Evolutionary conservation across 53 echinoderm and acorn worm genomes (phyloP).

Genomic region (Zoroaster sp.): DNA sequence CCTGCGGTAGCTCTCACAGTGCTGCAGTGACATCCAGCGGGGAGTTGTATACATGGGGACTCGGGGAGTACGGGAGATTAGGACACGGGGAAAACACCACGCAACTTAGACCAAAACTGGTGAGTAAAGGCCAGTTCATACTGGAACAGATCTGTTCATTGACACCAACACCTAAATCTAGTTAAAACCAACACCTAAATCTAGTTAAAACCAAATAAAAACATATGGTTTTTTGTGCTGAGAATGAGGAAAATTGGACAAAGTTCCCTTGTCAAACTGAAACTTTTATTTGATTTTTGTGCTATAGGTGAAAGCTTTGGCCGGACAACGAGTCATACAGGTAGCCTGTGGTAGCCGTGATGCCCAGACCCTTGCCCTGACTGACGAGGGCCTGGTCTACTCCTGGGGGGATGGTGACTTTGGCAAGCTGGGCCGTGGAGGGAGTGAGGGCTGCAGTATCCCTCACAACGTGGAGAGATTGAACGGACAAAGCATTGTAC

Average conservation of each 20-base stretch:
- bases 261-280: no score
- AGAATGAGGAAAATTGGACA: no score
- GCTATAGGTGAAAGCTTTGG: constrained; percentile 79
- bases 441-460: constrained; percentile 89
- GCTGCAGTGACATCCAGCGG: constrained; percentile 89
- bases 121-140: no score
- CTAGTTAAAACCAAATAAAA: no score
- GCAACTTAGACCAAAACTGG: constrained; percentile 91
- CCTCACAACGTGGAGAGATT: constrained; percentile 95
- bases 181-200: no score
- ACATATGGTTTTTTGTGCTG: no score
- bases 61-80: constrained; percentile 91
- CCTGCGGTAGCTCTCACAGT: constrained; percentile 96
- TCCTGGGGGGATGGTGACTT: constrained; percentile 99
- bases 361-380: constrained; percentile 90
- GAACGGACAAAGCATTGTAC: constrained; percentile 83
- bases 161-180: no score
- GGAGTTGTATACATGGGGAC: constrained; percentile 89
- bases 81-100: constrained; percentile 95
- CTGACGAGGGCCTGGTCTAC: constrained; percentile 90
- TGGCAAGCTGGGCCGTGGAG: constrained; percentile 95
- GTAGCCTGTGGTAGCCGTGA: constrained; percentile 96
- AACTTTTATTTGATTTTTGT: neutral
- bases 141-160: no score
- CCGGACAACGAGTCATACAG: constrained; percentile 73